phyloP scores from a whole-genome alignment of 1,140 invertebrate genomes.

The Lepidostoma basale region DNA sequence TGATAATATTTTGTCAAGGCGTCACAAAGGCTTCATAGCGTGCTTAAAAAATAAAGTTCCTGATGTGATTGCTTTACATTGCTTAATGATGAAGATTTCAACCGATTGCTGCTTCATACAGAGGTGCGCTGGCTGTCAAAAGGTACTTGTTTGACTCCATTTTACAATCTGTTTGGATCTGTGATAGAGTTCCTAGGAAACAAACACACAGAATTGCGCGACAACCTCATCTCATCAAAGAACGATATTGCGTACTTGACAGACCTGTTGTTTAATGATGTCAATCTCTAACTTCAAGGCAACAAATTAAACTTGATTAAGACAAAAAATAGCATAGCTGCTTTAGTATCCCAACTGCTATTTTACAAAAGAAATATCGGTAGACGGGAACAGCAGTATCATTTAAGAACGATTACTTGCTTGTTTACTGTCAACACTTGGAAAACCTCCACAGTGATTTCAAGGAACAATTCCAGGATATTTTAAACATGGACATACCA shows the following conservation, averaged over 20 bases:
- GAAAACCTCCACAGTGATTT: too few relatives aligned
- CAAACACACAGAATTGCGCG: conserved; percentile 46
- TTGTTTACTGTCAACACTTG: conserved; percentile 49
- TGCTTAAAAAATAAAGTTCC: too few relatives aligned
- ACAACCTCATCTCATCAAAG: conserved; percentile 47
- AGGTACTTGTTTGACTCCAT: conserved; percentile 50
- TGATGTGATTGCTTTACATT: too few relatives aligned
- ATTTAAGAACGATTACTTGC: conserved; percentile 46
- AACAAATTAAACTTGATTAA: conserved; percentile 53
- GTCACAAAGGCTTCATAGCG: too few relatives aligned
- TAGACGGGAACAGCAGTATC: conserved; percentile 49
- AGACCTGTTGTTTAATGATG: conserved; percentile 44
- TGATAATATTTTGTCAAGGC: too few relatives aligned
- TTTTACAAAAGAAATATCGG: conserved; percentile 50
- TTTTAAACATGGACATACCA: too few relatives aligned
- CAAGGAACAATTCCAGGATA: too few relatives aligned
- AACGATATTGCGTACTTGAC: conserved; percentile 51
- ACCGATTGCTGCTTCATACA: conserved; percentile 50
- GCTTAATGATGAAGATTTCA: conserved; percentile 30
- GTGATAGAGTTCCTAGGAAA: conserved; percentile 49
- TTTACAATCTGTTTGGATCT: conserved; percentile 50
- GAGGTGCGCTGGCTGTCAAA: conserved; percentile 53
- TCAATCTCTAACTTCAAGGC: conserved; percentile 48
- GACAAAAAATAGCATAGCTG: conserved; percentile 50
- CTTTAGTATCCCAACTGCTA: conserved; percentile 51